Conservation (phyloP, 2,888 invertebrate genomes). For the Neoscelio sp. region DNA sequence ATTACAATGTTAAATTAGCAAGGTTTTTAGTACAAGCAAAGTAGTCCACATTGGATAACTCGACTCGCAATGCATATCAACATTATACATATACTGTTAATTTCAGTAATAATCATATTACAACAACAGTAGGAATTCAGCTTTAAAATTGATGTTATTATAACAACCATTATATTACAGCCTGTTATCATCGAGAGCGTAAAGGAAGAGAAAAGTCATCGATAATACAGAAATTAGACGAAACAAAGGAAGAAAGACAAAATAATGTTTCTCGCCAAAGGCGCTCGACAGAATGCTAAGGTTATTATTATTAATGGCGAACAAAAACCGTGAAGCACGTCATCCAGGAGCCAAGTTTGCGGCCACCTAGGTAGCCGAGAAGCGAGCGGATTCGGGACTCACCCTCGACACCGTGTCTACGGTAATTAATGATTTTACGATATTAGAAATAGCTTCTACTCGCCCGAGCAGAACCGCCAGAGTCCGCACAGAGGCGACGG, state of each 20-base stretch:
- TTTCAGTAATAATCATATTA: no score
- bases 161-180: no score
- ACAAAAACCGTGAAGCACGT: slow-evolving; percentile 78
- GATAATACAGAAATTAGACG: slow-evolving; percentile 50
- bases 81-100: no score
- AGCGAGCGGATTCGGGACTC: slow-evolving; percentile 69
- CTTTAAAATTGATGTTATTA: no score
- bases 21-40: no score
- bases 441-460: slow-evolving; percentile 77
- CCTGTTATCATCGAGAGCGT: slow-evolving; percentile 16
- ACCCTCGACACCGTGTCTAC: slow-evolving; percentile 73
- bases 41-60: no score
- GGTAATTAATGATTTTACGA: slow-evolving; percentile 81
- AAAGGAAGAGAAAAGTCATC: slow-evolving; percentile 41
- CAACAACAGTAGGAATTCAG: no score
- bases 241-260: slow-evolving; percentile 61
- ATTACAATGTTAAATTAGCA: no score
- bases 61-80: no score
- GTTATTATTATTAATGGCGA: slow-evolving; percentile 78
- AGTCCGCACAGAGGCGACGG: slow-evolving; percentile 68
- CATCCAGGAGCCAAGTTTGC: slow-evolving; percentile 74
- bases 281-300: slow-evolving; percentile 68
- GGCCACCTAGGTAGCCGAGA: slow-evolving; percentile 79
- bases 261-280: slow-evolving; percentile 61
- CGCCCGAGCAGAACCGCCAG: slow-evolving; percentile 70